These are phyloP conservation scores for Druon quercuslanigerum DNA, from an alignment of 1,140 invertebrate species.

Conservation along the genomic window DNA sequence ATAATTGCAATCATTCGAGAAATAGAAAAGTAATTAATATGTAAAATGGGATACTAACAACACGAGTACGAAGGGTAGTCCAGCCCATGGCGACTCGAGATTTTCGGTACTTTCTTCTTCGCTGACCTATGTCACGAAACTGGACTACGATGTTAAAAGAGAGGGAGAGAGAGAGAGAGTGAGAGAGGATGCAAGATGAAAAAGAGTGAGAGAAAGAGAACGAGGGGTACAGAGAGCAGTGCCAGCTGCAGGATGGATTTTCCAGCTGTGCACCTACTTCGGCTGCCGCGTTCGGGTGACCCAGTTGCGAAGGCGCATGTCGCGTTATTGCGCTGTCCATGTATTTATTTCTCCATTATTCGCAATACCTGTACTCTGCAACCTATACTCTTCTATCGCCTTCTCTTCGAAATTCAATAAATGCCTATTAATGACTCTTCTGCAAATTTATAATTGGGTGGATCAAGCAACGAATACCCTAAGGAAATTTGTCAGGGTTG, in stretches of 20 bases:
- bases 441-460: neutral
- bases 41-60: slow-evolving; percentile 64
- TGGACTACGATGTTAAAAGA: slow-evolving; percentile 39
- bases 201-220: slow-evolving; percentile 1
- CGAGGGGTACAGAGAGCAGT: slow-evolving; percentile 31
- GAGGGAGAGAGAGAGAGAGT: neutral
- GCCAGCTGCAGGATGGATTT: slow-evolving; percentile 61
- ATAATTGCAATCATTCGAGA: neutral
- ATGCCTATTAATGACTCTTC: neutral
- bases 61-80: slow-evolving; percentile 70
- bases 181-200: neutral
- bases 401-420: slow-evolving; percentile 17
- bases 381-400: neutral
- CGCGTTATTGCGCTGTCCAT: slow-evolving; percentile 60
- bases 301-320: slow-evolving; percentile 70
- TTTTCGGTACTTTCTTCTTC: slow-evolving; percentile 56
- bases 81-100: slow-evolving; percentile 67
- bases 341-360: slow-evolving; percentile 58
- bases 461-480: neutral
- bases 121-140: slow-evolving; percentile 67
- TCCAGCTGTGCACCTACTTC: slow-evolving; percentile 47
- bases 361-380: neutral
- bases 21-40: neutral
- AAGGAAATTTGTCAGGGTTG: neutral
- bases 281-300: slow-evolving; percentile 57